Conservation (phyloP, 2,797 vertebrate species). For the Diplodus sargus region DNA sequence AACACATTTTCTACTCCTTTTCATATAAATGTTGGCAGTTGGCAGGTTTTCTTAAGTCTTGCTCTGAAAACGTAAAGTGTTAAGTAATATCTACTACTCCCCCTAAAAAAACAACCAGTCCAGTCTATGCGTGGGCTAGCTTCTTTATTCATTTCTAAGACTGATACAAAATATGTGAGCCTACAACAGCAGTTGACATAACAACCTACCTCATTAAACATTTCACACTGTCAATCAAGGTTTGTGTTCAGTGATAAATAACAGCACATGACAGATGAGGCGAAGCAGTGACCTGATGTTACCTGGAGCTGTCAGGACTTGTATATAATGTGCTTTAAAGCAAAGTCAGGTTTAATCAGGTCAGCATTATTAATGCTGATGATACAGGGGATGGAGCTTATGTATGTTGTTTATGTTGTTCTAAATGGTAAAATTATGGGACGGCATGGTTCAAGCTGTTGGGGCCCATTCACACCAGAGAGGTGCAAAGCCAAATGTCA, state of each 20-base stretch:
- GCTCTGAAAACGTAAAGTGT: conserved; percentile 19
- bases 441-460: neutral
- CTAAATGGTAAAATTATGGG: neutral
- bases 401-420: neutral
- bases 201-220: conserved; percentile 15
- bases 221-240: conserved; percentile 32
- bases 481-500: neutral
- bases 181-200: conserved; percentile 29
- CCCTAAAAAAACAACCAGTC: neutral
- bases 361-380: conserved; percentile 20
- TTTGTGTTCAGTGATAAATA: conserved; percentile 36
- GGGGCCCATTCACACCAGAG: neutral
- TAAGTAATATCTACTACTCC: neutral
- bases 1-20: conserved; percentile 43
- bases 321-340: conserved; percentile 1
- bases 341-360: conserved; percentile 22
- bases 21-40: conserved; percentile 43
- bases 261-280: conserved; percentile 17
- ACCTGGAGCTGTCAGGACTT: conserved; percentile 19
- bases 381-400: conserved; percentile 4
- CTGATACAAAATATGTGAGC: conserved; percentile 23
- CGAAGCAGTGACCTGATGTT: conserved; percentile 11
- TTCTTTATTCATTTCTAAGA: conserved; percentile 21
- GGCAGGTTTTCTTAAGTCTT: conserved; percentile 27
- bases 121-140: neutral